Base-by-base conservation (phyloP, 1,140 invertebrate species). In the Drosophila baimaii region DNA sequence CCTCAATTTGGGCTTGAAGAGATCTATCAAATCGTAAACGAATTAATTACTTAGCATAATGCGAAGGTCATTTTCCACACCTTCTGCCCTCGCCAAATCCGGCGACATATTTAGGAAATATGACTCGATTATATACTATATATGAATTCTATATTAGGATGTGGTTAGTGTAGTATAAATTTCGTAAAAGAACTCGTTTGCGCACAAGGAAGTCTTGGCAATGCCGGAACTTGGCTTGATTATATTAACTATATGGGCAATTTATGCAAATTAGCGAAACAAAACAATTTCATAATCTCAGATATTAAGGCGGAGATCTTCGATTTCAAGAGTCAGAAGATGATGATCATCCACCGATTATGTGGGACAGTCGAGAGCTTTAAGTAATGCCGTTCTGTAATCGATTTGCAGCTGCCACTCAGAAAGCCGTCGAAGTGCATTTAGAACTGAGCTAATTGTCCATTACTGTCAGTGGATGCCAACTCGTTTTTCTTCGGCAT, bases 361-460 rank as follows among this genome's bases (percentile, higher is more conserved):
- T 57, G 51, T 71, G 69, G 69, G 41, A 37, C 66, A 71, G 33
- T 15, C n/a, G 27, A 56, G 46, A 23, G 35, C 25, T 51, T 15
- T 41, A 37, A 13, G 25, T 31, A 59, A 39, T 29, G 35, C 37
- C 29, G 54, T 1, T 46, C 46, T 41, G 46, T 73, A 62, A 82
- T 61, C 46, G 23, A 58, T 76, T 52, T 59, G 46, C 12, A 27
- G 29, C 43, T 81, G 71, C 52, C 71, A 79, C 44, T 49, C 77
- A 23, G 35, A 58, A 51, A 70, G 71, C 49, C 69, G 70, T 23
- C 55, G n/a, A 47, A 73, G 56, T 73, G 46, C 57, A 41, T 74
- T 78, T 44, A 77, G 41, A 83, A 68, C 79, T 69, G 41, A 88
- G 83, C 79, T 86, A 88, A 86, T 86, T 88, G 82, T 63, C 70